Base-by-base conservation (phyloP, 1,140 invertebrate genomes). In the Leptinotarsa undecemlineata region DNA sequence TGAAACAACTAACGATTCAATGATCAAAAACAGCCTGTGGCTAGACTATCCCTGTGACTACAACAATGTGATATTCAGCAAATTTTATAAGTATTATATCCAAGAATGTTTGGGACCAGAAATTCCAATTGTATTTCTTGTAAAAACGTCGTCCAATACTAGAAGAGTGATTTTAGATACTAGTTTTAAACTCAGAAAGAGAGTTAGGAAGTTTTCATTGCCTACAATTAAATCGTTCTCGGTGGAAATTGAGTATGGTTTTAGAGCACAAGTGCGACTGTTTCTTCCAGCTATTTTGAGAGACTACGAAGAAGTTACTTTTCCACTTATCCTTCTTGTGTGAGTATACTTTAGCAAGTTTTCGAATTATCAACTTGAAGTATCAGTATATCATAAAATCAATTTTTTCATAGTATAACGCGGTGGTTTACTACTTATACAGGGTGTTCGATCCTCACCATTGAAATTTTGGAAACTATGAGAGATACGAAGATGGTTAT, bases 281-380 rank as follows among this genome's bases (percentile, higher is more conserved):
- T 88, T 90, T 72, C 83, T 95, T 61, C 94, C 94, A 1, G 92
- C 92, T 0, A 91, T 92, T n/a, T 88, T 95, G 74, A 85, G 91
- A 68, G 93, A 94, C 80, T 90, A 93, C 63, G 93, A 96, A 81
- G 92, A 94, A 77, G 89, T 93, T 51, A 91, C 91, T 11, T 94
- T 96, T 82, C 94, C 94, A 0, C 81, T 94, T n/a, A 88, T 95
- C 0, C 84, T 95, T 26, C 89, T 93, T 74, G 90, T 94, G 94
- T 96, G 88, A 91, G 93, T 91, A 67, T 61, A 14, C 14, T 17
- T 17, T 4, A 61, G 33, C 8, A 11, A 11, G 33, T 11, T 42
- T 42, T 42, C 33, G 1, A 42, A 42, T 1, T 42, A 3, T 11
- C 1, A 42, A 11, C 33, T 0, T 11, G 0, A 11, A 42, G 33